Conservation (phyloP, 2,113 vertebrate genomes). For the Entosphenus tridentatus region DNA sequence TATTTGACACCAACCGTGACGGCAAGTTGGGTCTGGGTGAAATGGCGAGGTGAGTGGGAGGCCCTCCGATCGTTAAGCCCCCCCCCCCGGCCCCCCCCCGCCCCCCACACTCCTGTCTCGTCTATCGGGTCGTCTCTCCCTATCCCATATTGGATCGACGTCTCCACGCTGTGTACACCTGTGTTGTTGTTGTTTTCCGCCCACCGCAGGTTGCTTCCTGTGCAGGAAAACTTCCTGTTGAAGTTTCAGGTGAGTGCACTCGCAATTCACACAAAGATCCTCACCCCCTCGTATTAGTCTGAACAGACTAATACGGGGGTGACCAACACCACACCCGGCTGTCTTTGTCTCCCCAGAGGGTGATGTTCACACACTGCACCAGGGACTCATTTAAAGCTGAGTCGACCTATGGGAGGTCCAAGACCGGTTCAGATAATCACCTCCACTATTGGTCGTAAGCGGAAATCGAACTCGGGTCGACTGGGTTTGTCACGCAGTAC, state of each 20-base stretch:
- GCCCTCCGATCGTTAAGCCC: not conserved
- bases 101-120: not conserved
- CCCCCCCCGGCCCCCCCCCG: not conserved
- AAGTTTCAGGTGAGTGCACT: slow-evolving; percentile 59
- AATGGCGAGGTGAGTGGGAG: slow-evolving; percentile 54
- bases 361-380: too few relatives aligned
- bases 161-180: not conserved
- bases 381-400: too few relatives aligned
- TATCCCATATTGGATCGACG: not conserved
- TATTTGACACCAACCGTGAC: slow-evolving; percentile 77
- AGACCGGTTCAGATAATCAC: too few relatives aligned
- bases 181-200: slow-evolving; percentile 9
- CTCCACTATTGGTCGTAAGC: too few relatives aligned
- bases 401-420: too few relatives aligned
- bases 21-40: slow-evolving; percentile 81
- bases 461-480: too few relatives aligned
- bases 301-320: too few relatives aligned
- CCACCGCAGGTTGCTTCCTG: slow-evolving; percentile 53
- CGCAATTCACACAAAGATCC: too few relatives aligned
- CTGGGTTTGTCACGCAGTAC: too few relatives aligned
- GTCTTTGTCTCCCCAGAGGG: too few relatives aligned
- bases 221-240: slow-evolving; percentile 89
- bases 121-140: not conserved
- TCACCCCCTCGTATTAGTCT: too few relatives aligned
- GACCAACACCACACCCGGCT: too few relatives aligned